Percentiles rank a stretch among this genome's conserved stretches.
Evolutionary conservation across 2,888 invertebrate genomes (phyloP).

Genomic region (Melikaiella ostensackeni): DNA sequence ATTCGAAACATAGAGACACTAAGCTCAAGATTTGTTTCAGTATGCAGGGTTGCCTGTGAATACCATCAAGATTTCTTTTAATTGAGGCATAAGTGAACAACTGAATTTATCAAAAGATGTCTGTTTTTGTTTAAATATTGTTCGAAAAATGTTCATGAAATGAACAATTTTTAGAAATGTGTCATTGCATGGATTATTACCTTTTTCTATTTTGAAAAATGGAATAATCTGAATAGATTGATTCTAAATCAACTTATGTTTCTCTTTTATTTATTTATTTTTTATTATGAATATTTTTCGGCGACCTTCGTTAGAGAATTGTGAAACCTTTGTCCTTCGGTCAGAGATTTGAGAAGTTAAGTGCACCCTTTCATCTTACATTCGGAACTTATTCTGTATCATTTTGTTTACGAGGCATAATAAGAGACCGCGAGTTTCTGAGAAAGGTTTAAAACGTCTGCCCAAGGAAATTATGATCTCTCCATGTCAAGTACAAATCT

Average conservation of each 20-base stretch:
- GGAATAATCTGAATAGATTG: too few species aligned
- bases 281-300: background rate
- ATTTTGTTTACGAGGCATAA: constrained; percentile 30
- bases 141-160: too few species aligned
- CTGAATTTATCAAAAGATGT: too few species aligned
- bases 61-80: too few species aligned
- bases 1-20: too few species aligned
- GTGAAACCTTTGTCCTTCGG: background rate
- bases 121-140: too few species aligned
- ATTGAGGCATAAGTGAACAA: too few species aligned
- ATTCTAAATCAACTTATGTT: background rate
- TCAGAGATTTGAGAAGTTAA: constrained; percentile 16
- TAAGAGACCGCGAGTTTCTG: constrained; percentile 11
- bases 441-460: constrained; percentile 13
- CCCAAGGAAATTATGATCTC: background rate
- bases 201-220: too few species aligned
- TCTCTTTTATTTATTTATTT: background rate
- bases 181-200: too few species aligned
- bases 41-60: too few species aligned
- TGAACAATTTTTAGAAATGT: too few species aligned
- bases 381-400: constrained; percentile 21
- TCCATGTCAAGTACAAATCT: background rate
- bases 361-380: constrained; percentile 23
- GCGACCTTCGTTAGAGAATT: background rate
- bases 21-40: too few species aligned